Base-by-base conservation (phyloP, 2,797 vertebrate genomes). In the Danionella dracula region DNA sequence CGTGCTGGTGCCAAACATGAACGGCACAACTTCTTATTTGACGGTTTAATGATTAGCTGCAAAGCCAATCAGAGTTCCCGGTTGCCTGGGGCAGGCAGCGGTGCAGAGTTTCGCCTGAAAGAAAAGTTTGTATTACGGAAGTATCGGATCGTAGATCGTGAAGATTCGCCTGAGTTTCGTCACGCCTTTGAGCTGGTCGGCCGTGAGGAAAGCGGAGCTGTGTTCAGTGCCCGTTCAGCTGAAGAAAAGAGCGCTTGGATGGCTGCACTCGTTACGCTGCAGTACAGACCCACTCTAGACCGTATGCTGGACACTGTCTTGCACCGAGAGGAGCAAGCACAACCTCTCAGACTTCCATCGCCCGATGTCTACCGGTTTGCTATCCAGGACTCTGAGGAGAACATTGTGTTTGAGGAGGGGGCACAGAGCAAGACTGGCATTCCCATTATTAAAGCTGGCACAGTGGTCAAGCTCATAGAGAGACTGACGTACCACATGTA, bases 401-500 rank as follows among this genome's bases (percentile, higher is more conserved):
- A 99, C 71, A 97, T 99, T 0, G 93, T 99, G 46, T 98, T 99
- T 61, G 96, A 99, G 85, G 94, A 99, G 51, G 92, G 84, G 53
- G 78, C 95, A 70, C 95, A 95, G 81, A 94, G 93, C 83, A 92
- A 94, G 83, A 95, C 92, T 0, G 95, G 93, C 17, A 98, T 98
- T 51, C 96, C 97, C 21, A 92, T 99, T 76, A 96, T 99, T 71
- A 98, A 97, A 79, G 96, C 92, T 4, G 97, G 96, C 60, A 97
- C 95, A 0, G 95, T 98, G 68, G 93, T 92, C 78, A 99, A 99
- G 58, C 90, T 99, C 61, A 99, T 99, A 10, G 97, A 99, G 85
- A 91, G 97, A 65, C 81, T 99, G 56, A 99, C 97, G 0, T 99
- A 97, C 83, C 96, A 99, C 35, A 99, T 98, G 97, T 99, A 99